Evolutionary conservation across 2,888 invertebrate species (phyloP).

Genomic region (Stegana nigrithorax): DNA sequence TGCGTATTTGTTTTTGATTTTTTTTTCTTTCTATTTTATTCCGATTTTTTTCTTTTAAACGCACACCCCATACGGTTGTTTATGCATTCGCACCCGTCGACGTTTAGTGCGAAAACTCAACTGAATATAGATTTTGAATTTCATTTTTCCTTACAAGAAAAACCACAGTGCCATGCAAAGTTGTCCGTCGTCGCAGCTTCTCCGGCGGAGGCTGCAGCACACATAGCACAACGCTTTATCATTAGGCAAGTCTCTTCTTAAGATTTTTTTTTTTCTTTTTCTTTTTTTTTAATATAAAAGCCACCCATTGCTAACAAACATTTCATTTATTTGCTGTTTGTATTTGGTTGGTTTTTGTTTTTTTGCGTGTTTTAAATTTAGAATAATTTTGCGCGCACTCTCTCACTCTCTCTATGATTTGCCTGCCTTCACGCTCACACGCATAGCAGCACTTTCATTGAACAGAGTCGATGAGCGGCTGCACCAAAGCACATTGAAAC

Average conservation of each 20-base stretch:
- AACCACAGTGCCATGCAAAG: too few species aligned
- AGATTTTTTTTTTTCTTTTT: background rate
- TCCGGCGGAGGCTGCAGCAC: background rate
- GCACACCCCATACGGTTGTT: too few species aligned
- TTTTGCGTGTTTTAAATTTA: slow-evolving; percentile 8
- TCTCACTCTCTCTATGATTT: background rate
- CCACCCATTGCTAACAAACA: slow-evolving; percentile 21
- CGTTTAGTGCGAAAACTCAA: slow-evolving; percentile 44
- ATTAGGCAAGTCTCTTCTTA: too few species aligned
- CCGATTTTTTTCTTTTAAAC: too few species aligned
- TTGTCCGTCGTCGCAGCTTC: slow-evolving; percentile 12
- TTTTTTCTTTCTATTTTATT: too few species aligned
- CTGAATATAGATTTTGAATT: slow-evolving; percentile 28
- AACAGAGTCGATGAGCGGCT: too few species aligned
- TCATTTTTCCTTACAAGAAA: slow-evolving; percentile 36
- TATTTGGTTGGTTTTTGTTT: slow-evolving; percentile 5
- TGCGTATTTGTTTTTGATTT: slow-evolving; percentile 20
- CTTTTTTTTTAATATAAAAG: slow-evolving; percentile 19
- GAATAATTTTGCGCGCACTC: background rate
- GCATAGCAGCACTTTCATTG: background rate
- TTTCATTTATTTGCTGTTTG: background rate
- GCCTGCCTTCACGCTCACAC: background rate
- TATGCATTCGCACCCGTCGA: slow-evolving; percentile 31
- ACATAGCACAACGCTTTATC: background rate
- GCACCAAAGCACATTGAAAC: background rate